Conservation (phyloP, 2,888 invertebrate species). For the Acleris emargana region DNA sequence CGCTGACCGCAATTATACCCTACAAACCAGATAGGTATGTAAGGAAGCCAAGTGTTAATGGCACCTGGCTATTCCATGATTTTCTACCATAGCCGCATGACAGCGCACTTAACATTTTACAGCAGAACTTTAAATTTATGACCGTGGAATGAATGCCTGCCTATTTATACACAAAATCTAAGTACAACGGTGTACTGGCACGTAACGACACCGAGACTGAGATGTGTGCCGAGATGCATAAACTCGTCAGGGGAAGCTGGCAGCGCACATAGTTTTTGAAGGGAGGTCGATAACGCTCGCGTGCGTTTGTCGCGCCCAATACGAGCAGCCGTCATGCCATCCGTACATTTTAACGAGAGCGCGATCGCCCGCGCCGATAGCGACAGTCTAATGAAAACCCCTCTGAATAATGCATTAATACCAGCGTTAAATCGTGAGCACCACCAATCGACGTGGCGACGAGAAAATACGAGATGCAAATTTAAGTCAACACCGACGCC, state of each 20-base stretch:
- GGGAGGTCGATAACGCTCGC: constrained; percentile 57
- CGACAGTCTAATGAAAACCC: constrained; percentile 81
- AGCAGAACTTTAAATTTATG: constrained; percentile 44
- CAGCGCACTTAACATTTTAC: constrained; percentile 44
- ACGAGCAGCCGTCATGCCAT: constrained; percentile 81
- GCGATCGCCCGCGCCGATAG: constrained; percentile 77
- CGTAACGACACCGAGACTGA: constrained; percentile 6
- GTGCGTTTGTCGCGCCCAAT: constrained; percentile 61
- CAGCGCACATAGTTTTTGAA: constrained; percentile 51
- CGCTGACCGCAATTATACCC: constrained; percentile 3
- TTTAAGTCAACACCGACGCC: constrained; percentile 72
- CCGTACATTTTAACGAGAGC: constrained; percentile 82
- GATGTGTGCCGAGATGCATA: constrained; percentile 32
- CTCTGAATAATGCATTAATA: constrained; percentile 83
- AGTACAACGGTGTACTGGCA: constrained; percentile 30
- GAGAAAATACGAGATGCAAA: constrained; percentile 79
- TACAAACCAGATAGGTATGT: constrained; percentile 4
- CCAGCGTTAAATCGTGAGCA: constrained; percentile 83
- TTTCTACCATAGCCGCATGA: constrained; percentile 41
- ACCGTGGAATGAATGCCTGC: constrained; percentile 36
- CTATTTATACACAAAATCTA: constrained; percentile 43
- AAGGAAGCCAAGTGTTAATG: not conserved
- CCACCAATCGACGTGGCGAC: constrained; percentile 73
- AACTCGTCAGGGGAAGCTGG: constrained; percentile 46
- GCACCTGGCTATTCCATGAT: constrained; percentile 37